phyloP scores from a whole-genome alignment of 2,113 vertebrate genomes.

The Colistium nudipinnis region DNA sequence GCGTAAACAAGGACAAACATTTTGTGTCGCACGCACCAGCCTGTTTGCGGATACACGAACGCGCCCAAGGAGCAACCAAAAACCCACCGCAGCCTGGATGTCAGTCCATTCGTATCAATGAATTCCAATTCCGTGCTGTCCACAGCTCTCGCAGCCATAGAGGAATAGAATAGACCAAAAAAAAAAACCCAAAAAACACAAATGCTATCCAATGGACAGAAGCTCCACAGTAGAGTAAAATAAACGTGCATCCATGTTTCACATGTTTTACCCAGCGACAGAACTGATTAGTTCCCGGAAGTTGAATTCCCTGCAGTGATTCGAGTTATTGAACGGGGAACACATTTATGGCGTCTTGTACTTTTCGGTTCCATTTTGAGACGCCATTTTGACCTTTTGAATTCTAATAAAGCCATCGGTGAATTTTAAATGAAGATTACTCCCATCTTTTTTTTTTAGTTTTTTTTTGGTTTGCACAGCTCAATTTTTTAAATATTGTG shows the following conservation, averaged over 20 bases:
- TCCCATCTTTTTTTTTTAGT: neutral
- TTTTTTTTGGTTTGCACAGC: neutral
- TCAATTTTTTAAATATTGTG: no score
- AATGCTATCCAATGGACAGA: no score
- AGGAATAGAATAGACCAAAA: no score
- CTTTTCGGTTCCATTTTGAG: constrained; percentile 26
- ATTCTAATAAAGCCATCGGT: neutral
- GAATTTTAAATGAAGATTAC: neutral
- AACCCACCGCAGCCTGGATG: no score
- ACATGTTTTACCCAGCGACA: constrained; percentile 3
- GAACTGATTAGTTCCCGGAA: constrained; percentile 20
- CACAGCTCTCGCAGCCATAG: no score
- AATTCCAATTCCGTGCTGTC: no score
- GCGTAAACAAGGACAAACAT: constrained; percentile 48
- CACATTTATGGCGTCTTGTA: constrained; percentile 11
- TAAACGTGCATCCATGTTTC: constrained; percentile 7
- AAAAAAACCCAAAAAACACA: no score
- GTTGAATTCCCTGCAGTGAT: constrained; percentile 7
- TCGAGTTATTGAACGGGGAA: constrained; percentile 24
- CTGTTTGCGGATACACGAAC: no score
- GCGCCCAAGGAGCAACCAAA: no score
- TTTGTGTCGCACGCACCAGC: no score
- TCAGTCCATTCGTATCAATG: no score
- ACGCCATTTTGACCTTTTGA: neutral
- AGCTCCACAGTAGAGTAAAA: no score